A percentile compares a stretch with the other conserved stretches of the same genome.
These are phyloP conservation scores for Dichetophora obliterata DNA, from an alignment of 2,888 invertebrate genomes.

Conservation along the genomic window DNA sequence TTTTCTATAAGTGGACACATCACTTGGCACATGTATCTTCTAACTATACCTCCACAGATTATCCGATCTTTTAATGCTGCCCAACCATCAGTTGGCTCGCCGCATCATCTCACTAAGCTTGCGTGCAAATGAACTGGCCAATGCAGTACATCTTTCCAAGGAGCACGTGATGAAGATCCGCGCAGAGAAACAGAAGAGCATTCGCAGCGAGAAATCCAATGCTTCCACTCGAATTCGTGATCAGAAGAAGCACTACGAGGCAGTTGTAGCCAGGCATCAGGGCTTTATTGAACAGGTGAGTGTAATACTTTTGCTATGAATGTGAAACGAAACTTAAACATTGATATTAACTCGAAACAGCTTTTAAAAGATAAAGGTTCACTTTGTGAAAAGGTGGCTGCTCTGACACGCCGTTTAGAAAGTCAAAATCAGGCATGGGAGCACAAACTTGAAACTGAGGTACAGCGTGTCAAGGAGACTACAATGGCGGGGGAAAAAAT, in stretches of 20 bases:
- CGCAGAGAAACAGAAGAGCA: constrained; percentile 66
- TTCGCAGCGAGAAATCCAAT: constrained; percentile 68
- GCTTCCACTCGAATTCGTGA: constrained; percentile 71
- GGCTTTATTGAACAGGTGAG: constrained; percentile 83
- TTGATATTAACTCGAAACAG: constrained; percentile 62
- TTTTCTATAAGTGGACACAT: not conserved
- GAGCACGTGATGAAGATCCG: constrained; percentile 68
- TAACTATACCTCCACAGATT: constrained; percentile 53
- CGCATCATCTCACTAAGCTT: constrained; percentile 66
- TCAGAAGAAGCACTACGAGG: constrained; percentile 81
- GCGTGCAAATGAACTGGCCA: constrained; percentile 69
- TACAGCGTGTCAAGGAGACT: constrained; percentile 82
- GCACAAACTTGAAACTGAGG: constrained; percentile 81
- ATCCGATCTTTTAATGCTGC: constrained; percentile 68
- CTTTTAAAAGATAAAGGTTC: constrained; percentile 84
- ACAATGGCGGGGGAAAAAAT: constrained; percentile 83
- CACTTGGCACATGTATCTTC: too few relatives aligned
- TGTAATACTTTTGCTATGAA: not conserved
- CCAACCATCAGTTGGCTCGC: constrained; percentile 69
- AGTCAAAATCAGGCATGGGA: constrained; percentile 76
- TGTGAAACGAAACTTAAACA: not conserved
- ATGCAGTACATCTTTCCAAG: constrained; percentile 68
- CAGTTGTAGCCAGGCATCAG: constrained; percentile 82
- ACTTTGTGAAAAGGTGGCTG: constrained; percentile 75
- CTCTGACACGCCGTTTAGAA: constrained; percentile 67